Base-by-base conservation (phyloP, 2,888 invertebrate species). In the Pogonocherus hispidulus region DNA sequence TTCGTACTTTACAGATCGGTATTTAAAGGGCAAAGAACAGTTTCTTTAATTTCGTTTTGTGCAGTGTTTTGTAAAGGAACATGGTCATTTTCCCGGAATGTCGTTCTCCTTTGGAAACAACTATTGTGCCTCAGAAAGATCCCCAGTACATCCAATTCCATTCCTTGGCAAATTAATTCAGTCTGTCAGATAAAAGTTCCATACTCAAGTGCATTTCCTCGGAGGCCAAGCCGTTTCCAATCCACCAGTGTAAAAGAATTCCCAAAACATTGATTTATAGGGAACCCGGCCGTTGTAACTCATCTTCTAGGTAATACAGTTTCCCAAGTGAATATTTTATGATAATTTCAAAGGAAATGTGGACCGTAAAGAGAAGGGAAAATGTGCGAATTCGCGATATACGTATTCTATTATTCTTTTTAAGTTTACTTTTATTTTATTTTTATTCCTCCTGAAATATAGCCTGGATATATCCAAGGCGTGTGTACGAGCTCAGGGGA, bases 291-390 rank as follows among this genome's bases (percentile, higher is more conserved):
- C 75, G 73, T 75, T 71, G 76, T 79, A 79, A 80, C 78, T 79
- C 80, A 79, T 81, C 76, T 69, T 76, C 54, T 65, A 66, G 65
- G 78, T 79, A 80, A 81, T 80, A 79, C 73, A 79, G 78, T 78
- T 79, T 79, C 79, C 74, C 77, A 69, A 76, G 79, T 80, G 81
- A 81, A 81, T 81, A 80, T 80, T 81, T 81, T 80, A 81, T 81
- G 81, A 81, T 81, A 81, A 81, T 80, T 80, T 79, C 64, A 9
- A 44, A 63, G 72, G 74, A 71, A 74, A 71, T 49, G 71, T 63
- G 59, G 72, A 69, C 66, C 72, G 66, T 69, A 67, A 72, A 69
- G 68, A 64, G 67, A 64, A 64, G 59, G 52, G 60, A 71, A 65
- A 69, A 73, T 69, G 73, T 69, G 72, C 60, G 72, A 73, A 73